Evolutionary conservation across 2,888 invertebrate species (phyloP).

Genomic region (Troilus luridus): DNA sequence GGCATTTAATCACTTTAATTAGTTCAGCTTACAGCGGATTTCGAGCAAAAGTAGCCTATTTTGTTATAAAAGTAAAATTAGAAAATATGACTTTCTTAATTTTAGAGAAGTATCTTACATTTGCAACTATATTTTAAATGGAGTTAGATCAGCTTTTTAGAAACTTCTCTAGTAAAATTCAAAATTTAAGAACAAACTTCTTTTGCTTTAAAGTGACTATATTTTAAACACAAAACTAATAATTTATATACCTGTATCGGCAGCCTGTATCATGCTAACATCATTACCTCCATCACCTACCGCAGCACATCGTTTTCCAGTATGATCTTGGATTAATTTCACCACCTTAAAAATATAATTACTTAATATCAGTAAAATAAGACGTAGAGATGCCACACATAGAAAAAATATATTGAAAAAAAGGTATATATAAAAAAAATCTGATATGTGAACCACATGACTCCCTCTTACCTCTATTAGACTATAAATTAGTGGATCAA

Average conservation of each 20-base stretch:
- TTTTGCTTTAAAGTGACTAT: too few species aligned
- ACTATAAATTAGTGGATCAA: too few species aligned
- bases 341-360: constrained; percentile 71
- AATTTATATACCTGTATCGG: constrained; percentile 71
- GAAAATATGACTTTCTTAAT: too few species aligned
- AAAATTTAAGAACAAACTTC: not conserved
- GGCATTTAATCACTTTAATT: too few species aligned
- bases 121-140: too few species aligned
- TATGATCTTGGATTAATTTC: constrained; percentile 76
- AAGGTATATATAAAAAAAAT: not conserved
- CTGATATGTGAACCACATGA: too few species aligned
- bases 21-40: too few species aligned
- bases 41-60: too few species aligned
- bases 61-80: too few species aligned
- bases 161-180: too few species aligned
- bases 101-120: not conserved
- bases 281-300: constrained; percentile 80
- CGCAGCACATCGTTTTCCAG: constrained; percentile 74
- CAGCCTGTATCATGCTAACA: constrained; percentile 80
- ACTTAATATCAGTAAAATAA: not conserved
- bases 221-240: constrained; percentile 1
- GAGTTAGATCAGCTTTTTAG: too few species aligned
- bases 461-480: too few species aligned
- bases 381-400: not conserved
- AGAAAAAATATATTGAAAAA: not conserved